Conservation (phyloP, 1,140 invertebrate species). For the Bombus soroeensis region DNA sequence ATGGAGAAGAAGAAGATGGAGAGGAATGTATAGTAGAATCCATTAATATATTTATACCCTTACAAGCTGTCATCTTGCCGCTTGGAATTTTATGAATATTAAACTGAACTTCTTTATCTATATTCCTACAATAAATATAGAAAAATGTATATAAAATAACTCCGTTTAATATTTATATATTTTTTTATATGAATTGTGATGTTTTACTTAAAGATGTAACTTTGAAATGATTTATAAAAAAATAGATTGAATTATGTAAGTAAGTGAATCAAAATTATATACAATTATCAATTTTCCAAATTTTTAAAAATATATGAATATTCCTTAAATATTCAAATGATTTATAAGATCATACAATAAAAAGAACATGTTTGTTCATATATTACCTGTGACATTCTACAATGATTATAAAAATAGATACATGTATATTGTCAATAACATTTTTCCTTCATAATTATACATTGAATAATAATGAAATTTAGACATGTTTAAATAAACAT, state of each 20-base stretch:
- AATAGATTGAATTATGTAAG: not conserved
- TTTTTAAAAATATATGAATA: not conserved
- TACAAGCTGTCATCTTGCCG: constrained; percentile 42
- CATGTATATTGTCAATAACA: not conserved
- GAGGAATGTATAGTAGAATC: constrained; percentile 17
- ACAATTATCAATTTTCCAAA: not conserved
- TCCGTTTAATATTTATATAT: not conserved
- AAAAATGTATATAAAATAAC: not conserved
- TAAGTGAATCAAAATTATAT: not conserved
- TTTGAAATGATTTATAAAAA: not conserved
- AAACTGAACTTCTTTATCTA: not conserved
- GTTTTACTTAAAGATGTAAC: not conserved
- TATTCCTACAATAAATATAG: constrained; percentile 20
- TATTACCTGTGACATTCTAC: not conserved
- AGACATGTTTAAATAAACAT: not conserved
- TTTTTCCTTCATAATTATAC: not conserved
- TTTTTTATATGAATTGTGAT: not conserved
- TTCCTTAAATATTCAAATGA: not conserved
- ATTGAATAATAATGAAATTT: not conserved
- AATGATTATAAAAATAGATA: too few species aligned
- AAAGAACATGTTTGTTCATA: not conserved
- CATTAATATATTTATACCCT: constrained; percentile 50
- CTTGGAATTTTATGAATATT: not conserved
- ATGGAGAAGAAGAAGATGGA: constrained; percentile 49
- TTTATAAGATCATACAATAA: not conserved